Evolutionary conservation across 2,113 vertebrate genomes (phyloP), one percentile per base, ranked within the genome.

Genomic region (Chloroceryle aenea): DNA sequence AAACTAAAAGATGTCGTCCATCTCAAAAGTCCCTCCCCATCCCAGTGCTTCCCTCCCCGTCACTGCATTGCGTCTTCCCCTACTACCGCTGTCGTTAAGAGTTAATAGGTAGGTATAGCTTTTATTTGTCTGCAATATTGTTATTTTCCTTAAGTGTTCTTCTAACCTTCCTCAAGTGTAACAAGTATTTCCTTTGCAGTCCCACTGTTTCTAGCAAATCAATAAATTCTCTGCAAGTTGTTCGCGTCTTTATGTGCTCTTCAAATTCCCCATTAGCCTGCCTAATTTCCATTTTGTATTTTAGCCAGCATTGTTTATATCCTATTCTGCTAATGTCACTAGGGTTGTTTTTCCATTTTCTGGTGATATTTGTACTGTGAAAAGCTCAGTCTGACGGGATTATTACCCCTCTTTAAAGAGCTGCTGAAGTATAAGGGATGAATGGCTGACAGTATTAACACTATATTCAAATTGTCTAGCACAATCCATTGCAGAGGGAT

Each of bases 231-330:
- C 83, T 53, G 64, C 5, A 12, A 75, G 61, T 53, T 92, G 85
- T 90, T 94, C 84, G 83, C 1, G 0, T 75, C 93, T 93, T 79
- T 6, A 48, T 75, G 73, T 10, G 88, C 58, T 97, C 88, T 85
- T 92, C 96, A 87, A 38, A 89, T 58, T 94, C 83, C 88, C 86
- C 68, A 55, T 78, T 14, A 61, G 83, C 52, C 90, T 81, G 80
- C 86, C 80, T 64, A 56, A 93, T 87, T 96, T 94, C 90, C 88
- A 95, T 86, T 79, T 84, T 78, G 88, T 67, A 48, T 85, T 81
- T 68, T 6, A 96, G 85, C 93, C 95, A 86, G 68, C 20, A 58
- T 84, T 94, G 93, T 94, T 96, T 92, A 68, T 75, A 75, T 84
- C 86, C 76, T 50, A 16, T 42, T 84, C 92, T 93, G 80, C 76